These are phyloP conservation scores for Thunnus maccoyii DNA, from an alignment of 2,113 vertebrate species.

Conservation along the genomic window DNA sequence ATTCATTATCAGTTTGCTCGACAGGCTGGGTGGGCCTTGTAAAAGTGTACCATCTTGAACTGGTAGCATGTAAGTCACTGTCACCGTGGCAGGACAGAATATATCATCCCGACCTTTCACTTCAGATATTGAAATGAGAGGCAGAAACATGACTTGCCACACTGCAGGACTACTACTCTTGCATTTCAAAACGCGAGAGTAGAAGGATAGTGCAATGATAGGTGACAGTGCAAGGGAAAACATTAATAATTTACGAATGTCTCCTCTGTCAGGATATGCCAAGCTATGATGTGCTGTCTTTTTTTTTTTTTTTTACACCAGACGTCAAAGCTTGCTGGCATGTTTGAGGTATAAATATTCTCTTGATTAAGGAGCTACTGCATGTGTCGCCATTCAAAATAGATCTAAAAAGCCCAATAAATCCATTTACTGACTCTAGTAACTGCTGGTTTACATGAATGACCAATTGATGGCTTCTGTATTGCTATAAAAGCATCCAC, in stretches of 20 bases:
- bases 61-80: conserved; percentile 71
- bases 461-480: conserved; percentile 51
- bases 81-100: conserved; percentile 61
- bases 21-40: conserved; percentile 69
- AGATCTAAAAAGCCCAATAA: conserved; percentile 37
- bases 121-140: conserved; percentile 78
- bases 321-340: conserved; percentile 49
- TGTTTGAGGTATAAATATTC: conserved; percentile 62
- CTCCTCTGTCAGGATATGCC: conserved; percentile 65
- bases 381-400: conserved; percentile 9
- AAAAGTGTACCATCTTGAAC: conserved; percentile 70
- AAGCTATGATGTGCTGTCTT: conserved; percentile 53
- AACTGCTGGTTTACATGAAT: conserved; percentile 48
- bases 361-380: conserved; percentile 43
- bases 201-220: conserved; percentile 55
- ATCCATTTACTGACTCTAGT: conserved; percentile 31
- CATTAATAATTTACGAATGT: conserved; percentile 74
- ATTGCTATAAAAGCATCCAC: conserved; percentile 24
- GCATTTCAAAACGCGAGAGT: conserved; percentile 62
- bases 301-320: conserved; percentile 20
- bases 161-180: conserved; percentile 49
- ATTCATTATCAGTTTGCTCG: conserved; percentile 77
- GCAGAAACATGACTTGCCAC: conserved; percentile 65
- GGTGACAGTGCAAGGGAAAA: conserved; percentile 72
- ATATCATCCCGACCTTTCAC: conserved; percentile 76